phyloP scores from a whole-genome alignment of 30 jellyfish, hydroid and myxozoan species.

The Turritopsis dohrnii region DNA sequence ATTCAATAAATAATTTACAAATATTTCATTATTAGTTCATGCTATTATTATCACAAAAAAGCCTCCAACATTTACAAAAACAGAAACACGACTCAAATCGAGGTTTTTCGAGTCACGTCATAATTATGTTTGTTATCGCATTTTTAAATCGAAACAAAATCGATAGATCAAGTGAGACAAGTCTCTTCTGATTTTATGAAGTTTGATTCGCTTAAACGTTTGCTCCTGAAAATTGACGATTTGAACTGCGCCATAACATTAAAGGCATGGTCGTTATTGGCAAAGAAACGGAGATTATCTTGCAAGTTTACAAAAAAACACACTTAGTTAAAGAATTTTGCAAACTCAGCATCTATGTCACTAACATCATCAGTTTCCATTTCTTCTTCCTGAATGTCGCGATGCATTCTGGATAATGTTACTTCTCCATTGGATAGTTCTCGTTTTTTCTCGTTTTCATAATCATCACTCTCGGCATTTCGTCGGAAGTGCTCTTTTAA shows the following conservation, averaged over 20 bases:
- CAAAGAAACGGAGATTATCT: no score
- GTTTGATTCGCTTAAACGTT: no score
- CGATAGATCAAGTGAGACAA: no score
- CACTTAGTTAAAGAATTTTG: neutral
- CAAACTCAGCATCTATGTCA: slow-evolving; percentile 45
- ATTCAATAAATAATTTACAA: neutral
- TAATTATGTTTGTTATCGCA: no score
- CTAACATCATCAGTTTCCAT: slow-evolving; percentile 34
- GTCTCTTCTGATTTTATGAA: no score
- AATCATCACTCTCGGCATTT: slow-evolving; percentile 45
- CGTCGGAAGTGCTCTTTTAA: slow-evolving; percentile 76
- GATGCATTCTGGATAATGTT: slow-evolving; percentile 67
- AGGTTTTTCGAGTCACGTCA: no score
- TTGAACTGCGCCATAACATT: neutral
- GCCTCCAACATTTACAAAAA: no score
- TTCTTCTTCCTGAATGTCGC: slow-evolving; percentile 65
- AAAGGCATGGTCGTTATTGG: neutral
- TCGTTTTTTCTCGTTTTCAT: slow-evolving; percentile 31
- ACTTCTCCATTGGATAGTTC: slow-evolving; percentile 48
- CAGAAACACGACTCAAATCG: no score
- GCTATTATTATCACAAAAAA: neutral
- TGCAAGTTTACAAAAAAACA: neutral
- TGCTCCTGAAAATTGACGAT: no score
- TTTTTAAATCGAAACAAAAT: no score
- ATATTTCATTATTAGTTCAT: neutral